Evolutionary conservation across 2,888 invertebrate species (phyloP), one percentile per base, ranked within the genome.

Genomic region (Pteria penguin): DNA sequence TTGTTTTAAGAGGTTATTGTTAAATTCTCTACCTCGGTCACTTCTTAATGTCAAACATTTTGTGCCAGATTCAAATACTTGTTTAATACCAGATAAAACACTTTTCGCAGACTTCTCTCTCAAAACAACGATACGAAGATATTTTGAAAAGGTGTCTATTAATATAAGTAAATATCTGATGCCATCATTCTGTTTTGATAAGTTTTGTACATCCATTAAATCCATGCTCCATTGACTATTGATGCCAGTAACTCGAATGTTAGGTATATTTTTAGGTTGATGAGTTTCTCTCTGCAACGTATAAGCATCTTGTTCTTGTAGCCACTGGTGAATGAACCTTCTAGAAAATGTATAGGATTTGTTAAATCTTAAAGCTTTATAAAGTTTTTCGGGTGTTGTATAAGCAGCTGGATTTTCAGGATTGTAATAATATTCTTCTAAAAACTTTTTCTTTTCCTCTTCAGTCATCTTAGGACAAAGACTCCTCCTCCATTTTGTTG

Each of bases 171-270:
- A 31, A 32, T 69, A 76, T 45, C 57, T 36, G 0, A 69, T 69
- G 11, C 67, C 74, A 29, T 74, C 74, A 52, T 81, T 76, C 18
- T 78, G 57, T 57, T 76, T 75, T 18, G 69, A 57, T 18, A 81
- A 52, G 61, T 66, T 78, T 4, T 76, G 74, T 14, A 78, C 76
- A 33, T 76, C 78, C n/a, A 72, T 71, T 29, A 81, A 60, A 32
- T 78, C 76, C 31, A 72, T 61, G 33, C 78, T 75, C 61, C 74
- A 75, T 11, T 78, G 52, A 33, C 54, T 52, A 54, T 76, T 74
- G 26, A 67, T 36, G 3, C 72, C 76, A 29, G 74, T 65, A 2
- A 78, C 65, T 22, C 63, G 32, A 36, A 63, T 63, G 24, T 63
- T 63, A 33, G 63, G 63, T 36, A 24, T 8, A 33, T 63, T 63